Conservation (phyloP, 1,140 invertebrate genomes). For the Psilanteris sp. region DNA sequence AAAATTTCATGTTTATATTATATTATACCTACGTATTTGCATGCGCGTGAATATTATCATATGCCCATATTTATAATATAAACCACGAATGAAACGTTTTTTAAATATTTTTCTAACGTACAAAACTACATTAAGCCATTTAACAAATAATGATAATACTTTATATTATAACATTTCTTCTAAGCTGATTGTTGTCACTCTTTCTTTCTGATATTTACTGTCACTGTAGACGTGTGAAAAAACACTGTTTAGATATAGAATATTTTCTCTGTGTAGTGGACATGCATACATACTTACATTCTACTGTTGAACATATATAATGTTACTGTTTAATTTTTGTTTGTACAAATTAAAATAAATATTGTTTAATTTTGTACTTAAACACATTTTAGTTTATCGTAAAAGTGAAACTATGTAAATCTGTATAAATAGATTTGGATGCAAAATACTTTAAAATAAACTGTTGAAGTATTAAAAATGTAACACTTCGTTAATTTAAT, state of each 20-base stretch:
- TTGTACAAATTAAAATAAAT: too few species aligned
- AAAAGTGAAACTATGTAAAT: too few species aligned
- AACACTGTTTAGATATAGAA: conserved; percentile 48
- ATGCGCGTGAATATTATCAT: conserved; percentile 60
- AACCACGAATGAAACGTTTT: conserved; percentile 34
- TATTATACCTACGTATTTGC: conserved; percentile 56
- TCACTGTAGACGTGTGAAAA: conserved; percentile 55
- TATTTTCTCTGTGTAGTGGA: conserved; percentile 48
- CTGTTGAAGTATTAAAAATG: too few species aligned
- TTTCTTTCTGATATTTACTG: conserved; percentile 52
- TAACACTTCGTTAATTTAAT: too few species aligned
- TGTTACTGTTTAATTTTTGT: too few species aligned
- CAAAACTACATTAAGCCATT: conserved; percentile 1
- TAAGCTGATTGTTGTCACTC: conserved; percentile 46
- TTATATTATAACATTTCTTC: conserved; percentile 30
- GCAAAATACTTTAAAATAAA: too few species aligned
- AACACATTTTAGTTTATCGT: too few species aligned
- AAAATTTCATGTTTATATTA: conserved; percentile 61
- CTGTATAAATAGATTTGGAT: too few species aligned
- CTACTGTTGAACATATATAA: conserved; percentile 18
- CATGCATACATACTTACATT: conserved; percentile 43
- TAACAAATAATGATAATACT: conserved; percentile 10
- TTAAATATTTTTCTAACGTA: conserved; percentile 5
- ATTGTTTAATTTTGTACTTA: too few species aligned
- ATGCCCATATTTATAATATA: conserved; percentile 47